Evolutionary conservation across 2,113 vertebrate genomes (phyloP).

Genomic region (Apteryx owenii): DNA sequence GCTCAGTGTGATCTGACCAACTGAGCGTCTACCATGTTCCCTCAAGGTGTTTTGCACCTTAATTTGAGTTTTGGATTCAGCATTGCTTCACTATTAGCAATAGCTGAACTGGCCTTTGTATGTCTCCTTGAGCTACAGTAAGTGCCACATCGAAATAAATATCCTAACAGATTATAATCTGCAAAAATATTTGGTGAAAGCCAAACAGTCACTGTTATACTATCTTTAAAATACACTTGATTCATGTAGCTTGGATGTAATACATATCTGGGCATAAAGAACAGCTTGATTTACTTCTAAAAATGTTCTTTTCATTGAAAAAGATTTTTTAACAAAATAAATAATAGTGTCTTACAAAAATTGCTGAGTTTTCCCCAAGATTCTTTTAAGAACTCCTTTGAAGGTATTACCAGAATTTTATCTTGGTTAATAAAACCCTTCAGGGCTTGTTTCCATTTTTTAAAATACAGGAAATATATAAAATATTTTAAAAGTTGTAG

Average conservation of each 20-base stretch:
- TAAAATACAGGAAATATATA: neutral
- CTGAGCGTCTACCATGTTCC: neutral
- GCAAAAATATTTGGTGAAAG: neutral
- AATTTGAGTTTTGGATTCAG: neutral
- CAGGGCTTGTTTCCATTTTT: neutral
- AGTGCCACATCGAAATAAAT: accelerated
- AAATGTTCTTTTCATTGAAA: neutral
- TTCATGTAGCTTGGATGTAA: neutral
- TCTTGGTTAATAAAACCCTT: neutral
- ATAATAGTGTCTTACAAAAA: neutral
- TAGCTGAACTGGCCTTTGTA: neutral
- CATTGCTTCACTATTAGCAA: neutral
- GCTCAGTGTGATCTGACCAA: neutral
- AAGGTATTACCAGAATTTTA: neutral
- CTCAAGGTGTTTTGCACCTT: neutral
- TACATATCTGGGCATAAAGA: neutral
- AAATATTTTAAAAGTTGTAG: neutral
- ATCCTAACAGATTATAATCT: neutral
- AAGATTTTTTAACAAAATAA: neutral
- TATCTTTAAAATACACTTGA: neutral
- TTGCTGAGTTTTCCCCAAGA: neutral
- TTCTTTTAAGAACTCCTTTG: neutral
- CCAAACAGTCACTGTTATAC: neutral
- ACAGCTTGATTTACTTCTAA: neutral
- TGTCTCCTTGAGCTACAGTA: accelerated